Conservation (phyloP, 2,888 invertebrate species). For the Schizaphis graminum region DNA sequence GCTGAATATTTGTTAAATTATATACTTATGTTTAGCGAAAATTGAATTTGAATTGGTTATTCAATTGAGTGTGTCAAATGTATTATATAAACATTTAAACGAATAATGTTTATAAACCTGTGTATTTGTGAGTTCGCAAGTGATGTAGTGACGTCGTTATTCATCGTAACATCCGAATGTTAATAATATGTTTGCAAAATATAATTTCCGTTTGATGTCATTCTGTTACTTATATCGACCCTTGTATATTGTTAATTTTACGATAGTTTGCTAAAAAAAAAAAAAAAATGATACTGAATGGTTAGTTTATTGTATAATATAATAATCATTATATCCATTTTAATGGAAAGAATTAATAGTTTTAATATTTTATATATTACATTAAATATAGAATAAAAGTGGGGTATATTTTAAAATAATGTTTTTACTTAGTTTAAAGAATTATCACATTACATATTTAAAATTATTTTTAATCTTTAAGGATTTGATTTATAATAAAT, state of each 20-base stretch:
- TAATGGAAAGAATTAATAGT: background rate
- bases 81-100: background rate
- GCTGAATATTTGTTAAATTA: background rate
- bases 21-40: background rate
- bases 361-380: background rate
- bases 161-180: background rate
- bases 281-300: background rate
- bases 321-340: background rate
- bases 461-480: too few relatives aligned
- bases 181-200: slow-evolving; percentile 17
- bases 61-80: background rate
- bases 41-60: background rate
- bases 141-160: background rate
- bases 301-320: background rate
- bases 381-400: background rate
- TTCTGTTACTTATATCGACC: background rate
- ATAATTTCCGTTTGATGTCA: slow-evolving; percentile 15
- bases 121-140: background rate
- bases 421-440: too few relatives aligned
- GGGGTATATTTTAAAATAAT: too few relatives aligned
- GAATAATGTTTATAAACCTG: background rate
- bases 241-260: background rate
- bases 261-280: background rate
- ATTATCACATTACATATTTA: too few relatives aligned
- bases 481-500: too few relatives aligned